These are phyloP conservation scores for Phymatocera aterrima DNA, from an alignment of 2,888 invertebrate species.

Conservation along the genomic window DNA sequence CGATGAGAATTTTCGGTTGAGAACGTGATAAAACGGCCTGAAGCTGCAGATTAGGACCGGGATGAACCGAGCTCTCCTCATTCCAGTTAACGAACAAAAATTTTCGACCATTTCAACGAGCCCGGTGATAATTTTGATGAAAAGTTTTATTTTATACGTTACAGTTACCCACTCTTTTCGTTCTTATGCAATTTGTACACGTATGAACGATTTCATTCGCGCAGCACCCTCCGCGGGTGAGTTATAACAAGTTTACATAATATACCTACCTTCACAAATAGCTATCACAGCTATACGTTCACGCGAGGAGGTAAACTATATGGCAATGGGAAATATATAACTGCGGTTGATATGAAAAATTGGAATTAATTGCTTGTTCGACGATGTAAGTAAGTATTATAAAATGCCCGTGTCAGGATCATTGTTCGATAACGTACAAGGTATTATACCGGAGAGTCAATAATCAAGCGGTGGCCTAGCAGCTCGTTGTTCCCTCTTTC, in stretches of 20 bases:
- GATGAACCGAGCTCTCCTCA: constrained; percentile 3
- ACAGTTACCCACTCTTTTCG: background rate
- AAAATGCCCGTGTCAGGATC: too few relatives aligned
- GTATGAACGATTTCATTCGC: background rate
- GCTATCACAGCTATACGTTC: background rate
- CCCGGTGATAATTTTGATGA: constrained; percentile 6
- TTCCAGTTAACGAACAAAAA: constrained; percentile 9
- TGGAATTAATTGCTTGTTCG: background rate
- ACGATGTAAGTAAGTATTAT: background rate
- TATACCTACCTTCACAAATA: background rate
- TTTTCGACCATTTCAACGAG: constrained; percentile 16
- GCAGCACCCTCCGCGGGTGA: background rate
- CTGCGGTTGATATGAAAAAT: background rate
- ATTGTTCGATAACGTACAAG: too few relatives aligned
- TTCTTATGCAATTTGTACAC: background rate
- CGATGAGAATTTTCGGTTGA: background rate
- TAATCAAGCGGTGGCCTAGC: background rate
- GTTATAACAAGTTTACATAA: constrained; percentile 7
- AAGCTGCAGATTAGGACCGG: background rate
- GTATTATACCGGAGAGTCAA: constrained; percentile 5
- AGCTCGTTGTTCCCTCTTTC: background rate
- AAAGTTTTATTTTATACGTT: background rate
- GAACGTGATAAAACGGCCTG: background rate
- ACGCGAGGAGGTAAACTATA: background rate
- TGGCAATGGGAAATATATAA: background rate